Base-by-base conservation (phyloP, 2,797 vertebrate species). In the Anguilla marmorata region DNA sequence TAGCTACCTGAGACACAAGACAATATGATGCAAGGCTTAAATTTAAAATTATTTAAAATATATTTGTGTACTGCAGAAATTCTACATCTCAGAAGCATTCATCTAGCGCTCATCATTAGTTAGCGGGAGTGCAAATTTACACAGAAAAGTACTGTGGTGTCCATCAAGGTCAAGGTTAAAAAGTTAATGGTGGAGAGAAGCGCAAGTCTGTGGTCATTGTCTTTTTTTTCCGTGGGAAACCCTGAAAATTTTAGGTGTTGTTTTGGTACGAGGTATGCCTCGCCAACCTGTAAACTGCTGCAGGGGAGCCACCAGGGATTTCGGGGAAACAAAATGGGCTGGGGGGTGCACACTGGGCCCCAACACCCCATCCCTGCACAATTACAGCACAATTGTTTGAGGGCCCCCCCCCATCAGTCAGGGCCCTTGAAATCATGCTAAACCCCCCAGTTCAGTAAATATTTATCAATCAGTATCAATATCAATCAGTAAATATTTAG, bases 401-500 rank as follows among this genome's bases (percentile, higher is more conserved):
- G 37, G 37, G 2, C 37, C 37, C 37, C 37, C 37, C 37, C 37
- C 37, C 37, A 37, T 37, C 37, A 37, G 37, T 37, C 37, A 37
- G 37, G 37, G 37, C 37, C 37, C 37, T 37, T 37, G 37, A 37
- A 37, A 37, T 37, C 37, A 37, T 37, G 37, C 37, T 9, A 24
- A 7, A 7, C 16, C 41, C 82, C 4, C 41, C n/a, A 84, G n/a
- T 52, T 2, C 21, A 21, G n/a, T 37, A 37, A 37, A 37, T 37
- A 37, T 37, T 37, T 37, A 37, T 37, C 37, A 37, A 37, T 37
- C 37, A 37, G 37, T 37, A 37, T 37, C 50, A 50, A 50, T 50
- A 50, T 50, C 86, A 90, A 82, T 88, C 85, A 88, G 84, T 41
- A 90, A 87, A 89, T 87, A 33, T 50, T 80, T 89, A 92, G 86